Percentiles rank a stretch among this genome's conserved stretches.
Conservation (phyloP, 2,797 vertebrate species). For the Rachycentron canadum region DNA sequence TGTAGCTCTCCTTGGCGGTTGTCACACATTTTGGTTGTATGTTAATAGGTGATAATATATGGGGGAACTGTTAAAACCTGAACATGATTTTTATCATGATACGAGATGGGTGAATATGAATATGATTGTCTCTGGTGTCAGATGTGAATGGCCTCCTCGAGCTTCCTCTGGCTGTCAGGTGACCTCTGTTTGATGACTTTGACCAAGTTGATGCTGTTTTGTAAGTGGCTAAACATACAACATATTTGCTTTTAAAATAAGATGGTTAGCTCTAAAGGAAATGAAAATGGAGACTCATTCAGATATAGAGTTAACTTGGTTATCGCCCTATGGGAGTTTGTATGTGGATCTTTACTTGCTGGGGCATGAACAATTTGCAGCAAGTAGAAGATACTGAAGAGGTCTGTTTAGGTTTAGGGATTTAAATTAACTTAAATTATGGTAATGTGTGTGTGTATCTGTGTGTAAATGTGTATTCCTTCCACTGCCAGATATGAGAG, state of each 20-base stretch:
- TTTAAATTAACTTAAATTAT: constrained; percentile 10
- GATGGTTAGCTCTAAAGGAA: not conserved
- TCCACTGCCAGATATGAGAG: constrained; percentile 30
- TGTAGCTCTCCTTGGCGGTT: not conserved
- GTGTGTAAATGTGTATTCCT: constrained; percentile 1
- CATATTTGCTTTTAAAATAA: constrained; percentile 1
- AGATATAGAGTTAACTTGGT: not conserved
- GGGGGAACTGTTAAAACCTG: not conserved
- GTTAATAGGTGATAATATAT: too few species aligned
- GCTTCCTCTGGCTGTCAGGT: not conserved
- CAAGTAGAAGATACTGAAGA: constrained; percentile 29
- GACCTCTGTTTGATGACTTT: not conserved
- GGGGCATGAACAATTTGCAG: constrained; percentile 6
- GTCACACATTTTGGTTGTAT: not conserved
- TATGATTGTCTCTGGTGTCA: not conserved
- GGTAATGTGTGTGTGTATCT: not conserved
- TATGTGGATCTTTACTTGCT: constrained; percentile 9
- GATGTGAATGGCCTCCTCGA: too few species aligned
- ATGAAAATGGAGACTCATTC: constrained; percentile 17
- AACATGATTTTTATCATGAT: not conserved
- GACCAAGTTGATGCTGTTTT: not conserved
- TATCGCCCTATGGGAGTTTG: constrained; percentile 5
- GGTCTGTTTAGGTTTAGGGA: constrained; percentile 28
- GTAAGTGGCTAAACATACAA: not conserved
- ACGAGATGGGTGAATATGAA: not conserved